Percentiles rank a stretch among this genome's conserved stretches.
These are phyloP conservation scores for Trigoniulus corallinus DNA, from an alignment of 1,140 invertebrate species.

Conservation along the genomic window DNA sequence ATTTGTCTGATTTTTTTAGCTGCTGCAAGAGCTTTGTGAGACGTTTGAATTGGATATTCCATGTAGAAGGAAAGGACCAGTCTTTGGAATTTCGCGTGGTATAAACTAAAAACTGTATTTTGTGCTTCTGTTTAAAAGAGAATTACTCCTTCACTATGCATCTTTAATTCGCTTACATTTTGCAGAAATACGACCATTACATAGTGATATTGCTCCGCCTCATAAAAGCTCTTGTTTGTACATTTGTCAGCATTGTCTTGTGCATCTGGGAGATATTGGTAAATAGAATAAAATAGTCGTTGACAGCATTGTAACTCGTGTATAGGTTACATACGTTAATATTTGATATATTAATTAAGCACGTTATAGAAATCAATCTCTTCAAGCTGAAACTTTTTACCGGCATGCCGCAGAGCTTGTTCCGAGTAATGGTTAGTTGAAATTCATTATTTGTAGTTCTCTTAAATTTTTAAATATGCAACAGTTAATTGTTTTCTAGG, in stretches of 20 bases:
- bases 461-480: neutral
- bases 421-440: conserved; percentile 43
- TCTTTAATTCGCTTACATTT: neutral
- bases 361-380: conserved; percentile 57
- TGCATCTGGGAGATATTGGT: conserved; percentile 65
- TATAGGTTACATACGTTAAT: too few relatives aligned
- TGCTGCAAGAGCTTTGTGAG: conserved; percentile 63
- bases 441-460: neutral
- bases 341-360: conserved; percentile 27
- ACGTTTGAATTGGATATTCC: conserved; percentile 63
- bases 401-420: conserved; percentile 61
- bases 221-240: conserved; percentile 58
- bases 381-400: conserved; percentile 63
- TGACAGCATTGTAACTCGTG: neutral
- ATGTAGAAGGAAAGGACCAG: conserved; percentile 39
- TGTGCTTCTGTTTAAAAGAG: neutral
- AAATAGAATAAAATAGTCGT: conserved; percentile 1
- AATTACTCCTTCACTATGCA: neutral
- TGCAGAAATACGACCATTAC: neutral
- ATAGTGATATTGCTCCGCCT: conserved; percentile 29
- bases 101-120: neutral
- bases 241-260: conserved; percentile 68
- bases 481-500: conserved; percentile 25
- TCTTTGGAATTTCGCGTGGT: conserved; percentile 31
- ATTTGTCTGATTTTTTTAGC: conserved; percentile 25